phyloP scores from a whole-genome alignment of 1,140 invertebrate species.

The Saxidomus purpurata region DNA sequence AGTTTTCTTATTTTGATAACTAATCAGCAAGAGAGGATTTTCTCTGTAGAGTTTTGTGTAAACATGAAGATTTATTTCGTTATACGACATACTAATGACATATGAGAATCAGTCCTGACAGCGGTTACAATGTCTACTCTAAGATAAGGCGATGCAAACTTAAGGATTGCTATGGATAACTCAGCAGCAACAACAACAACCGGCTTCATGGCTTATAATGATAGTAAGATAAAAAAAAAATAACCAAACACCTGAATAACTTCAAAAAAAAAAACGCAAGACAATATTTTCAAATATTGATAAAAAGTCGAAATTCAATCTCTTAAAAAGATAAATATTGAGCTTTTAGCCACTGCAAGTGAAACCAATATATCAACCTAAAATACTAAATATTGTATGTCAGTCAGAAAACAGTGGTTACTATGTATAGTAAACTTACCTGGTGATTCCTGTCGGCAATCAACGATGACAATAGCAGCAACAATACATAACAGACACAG shows the following conservation, averaged over 20 bases:
- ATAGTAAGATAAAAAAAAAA: slow-evolving; percentile 6
- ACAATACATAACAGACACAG: background rate
- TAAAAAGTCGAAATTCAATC: too few relatives aligned
- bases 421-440: too few relatives aligned
- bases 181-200: background rate
- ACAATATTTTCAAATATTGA: too few relatives aligned
- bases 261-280: too few relatives aligned
- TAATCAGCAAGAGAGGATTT: background rate
- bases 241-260: background rate
- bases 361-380: too few relatives aligned
- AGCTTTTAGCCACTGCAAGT: too few relatives aligned
- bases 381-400: too few relatives aligned
- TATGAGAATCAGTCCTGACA: background rate
- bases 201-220: background rate
- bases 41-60: background rate
- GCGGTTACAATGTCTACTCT: background rate
- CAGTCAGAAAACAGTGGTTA: too few relatives aligned
- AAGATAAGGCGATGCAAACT: slow-evolving; percentile 18
- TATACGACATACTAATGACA: background rate
- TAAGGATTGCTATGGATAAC: background rate
- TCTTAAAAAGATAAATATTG: too few relatives aligned
- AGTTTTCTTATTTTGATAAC: too few relatives aligned
- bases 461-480: background rate
- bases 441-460: background rate
- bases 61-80: background rate